A percentile compares a stretch with the other conserved stretches of the same genome.
phyloP scores from a whole-genome alignment of 1,140 invertebrate genomes.

The Armadillidium nasatum region DNA sequence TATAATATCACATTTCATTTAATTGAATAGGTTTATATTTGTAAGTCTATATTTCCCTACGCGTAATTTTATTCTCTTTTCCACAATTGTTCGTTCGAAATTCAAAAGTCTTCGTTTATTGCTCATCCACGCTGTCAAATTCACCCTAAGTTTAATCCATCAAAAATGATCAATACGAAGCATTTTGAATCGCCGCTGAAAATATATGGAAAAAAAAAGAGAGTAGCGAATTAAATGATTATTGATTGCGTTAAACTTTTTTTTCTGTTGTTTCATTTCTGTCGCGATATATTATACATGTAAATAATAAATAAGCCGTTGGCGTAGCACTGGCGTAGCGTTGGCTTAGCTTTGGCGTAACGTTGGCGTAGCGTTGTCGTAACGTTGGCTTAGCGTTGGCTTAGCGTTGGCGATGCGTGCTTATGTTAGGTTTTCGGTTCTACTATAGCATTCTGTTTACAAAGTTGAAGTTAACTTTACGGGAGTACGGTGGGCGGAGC shows the following conservation, averaged over 20 bases:
- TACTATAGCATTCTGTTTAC: no score
- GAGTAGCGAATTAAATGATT: neutral
- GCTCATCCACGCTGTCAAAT: neutral
- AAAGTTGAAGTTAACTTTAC: no score
- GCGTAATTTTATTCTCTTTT: slow-evolving; percentile 1
- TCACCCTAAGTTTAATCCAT: slow-evolving; percentile 10
- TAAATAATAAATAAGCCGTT: neutral
- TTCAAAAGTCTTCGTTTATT: neutral
- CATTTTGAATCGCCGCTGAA: neutral
- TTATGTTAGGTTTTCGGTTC: no score
- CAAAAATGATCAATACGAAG: slow-evolving; percentile 11
- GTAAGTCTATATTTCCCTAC: slow-evolving; percentile 2
- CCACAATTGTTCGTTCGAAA: neutral
- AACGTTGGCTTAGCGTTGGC: no score
- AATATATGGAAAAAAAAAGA: neutral
- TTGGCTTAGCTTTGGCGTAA: no score
- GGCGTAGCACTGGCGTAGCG: no score
- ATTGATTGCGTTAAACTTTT: neutral
- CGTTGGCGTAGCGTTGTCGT: no score
- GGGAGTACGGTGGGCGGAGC: no score
- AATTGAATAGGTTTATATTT: neutral
- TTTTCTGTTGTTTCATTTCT: neutral
- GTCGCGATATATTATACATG: neutral
- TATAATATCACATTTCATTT: neutral
- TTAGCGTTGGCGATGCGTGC: no score